Evolutionary conservation across 53 echinoderm and acorn worm species (phyloP).

Genomic region (Holothuria leucospilota): DNA sequence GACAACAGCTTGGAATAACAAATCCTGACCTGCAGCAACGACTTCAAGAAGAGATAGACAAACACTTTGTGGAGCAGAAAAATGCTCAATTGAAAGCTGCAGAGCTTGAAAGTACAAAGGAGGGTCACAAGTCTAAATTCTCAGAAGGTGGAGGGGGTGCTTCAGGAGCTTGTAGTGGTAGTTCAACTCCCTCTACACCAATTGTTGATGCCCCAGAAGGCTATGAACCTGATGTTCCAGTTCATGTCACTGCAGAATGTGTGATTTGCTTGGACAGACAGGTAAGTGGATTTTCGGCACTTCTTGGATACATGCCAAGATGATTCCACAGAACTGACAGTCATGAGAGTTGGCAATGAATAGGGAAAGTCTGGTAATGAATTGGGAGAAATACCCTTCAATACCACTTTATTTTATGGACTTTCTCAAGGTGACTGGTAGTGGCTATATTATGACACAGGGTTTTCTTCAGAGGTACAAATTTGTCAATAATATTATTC

Average conservation of each 20-base stretch:
- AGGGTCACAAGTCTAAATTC: slow-evolving; percentile 17
- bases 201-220: slow-evolving; percentile 49
- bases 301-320: too few species aligned
- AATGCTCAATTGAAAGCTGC: slow-evolving; percentile 74
- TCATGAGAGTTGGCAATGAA: too few species aligned
- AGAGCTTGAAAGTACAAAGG: slow-evolving; percentile 49
- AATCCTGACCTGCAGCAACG: slow-evolving; percentile 23
- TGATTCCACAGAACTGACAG: too few species aligned
- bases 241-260: slow-evolving; percentile 89
- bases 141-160: slow-evolving; percentile 34
- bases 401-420: too few species aligned
- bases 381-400: too few species aligned
- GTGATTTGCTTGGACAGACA: slow-evolving; percentile 91
- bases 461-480: too few species aligned
- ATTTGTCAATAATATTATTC: too few species aligned
- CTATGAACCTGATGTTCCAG: slow-evolving; percentile 73
- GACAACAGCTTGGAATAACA: slow-evolving; percentile 27
- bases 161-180: neutral
- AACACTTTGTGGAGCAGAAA: slow-evolving; percentile 50
- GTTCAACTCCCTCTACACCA: slow-evolving; percentile 37
- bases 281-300: slow-evolving; percentile 61
- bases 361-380: too few species aligned
- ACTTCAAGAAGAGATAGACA: slow-evolving; percentile 40
- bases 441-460: too few species aligned
- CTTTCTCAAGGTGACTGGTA: too few species aligned